Conservation (phyloP, 2,113 vertebrate species). For the Chloropsis hardwickii region DNA sequence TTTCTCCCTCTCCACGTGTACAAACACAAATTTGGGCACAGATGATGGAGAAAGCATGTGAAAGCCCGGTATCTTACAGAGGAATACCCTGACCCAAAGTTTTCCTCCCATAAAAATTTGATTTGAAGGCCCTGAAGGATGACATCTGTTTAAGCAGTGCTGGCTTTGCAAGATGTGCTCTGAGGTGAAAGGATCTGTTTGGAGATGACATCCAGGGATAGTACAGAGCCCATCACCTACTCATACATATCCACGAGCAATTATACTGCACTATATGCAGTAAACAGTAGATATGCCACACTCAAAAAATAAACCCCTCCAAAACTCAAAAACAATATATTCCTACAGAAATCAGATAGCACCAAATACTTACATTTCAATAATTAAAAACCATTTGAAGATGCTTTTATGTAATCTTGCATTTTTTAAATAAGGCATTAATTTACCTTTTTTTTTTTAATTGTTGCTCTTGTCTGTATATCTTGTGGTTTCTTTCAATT, state of each 20-base stretch:
- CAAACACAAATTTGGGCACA: background rate
- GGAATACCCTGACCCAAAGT: background rate
- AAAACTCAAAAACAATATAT: background rate
- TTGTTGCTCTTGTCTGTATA: background rate
- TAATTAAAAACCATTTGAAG: rapidly evolving
- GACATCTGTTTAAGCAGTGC: background rate
- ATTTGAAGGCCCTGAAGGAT: background rate
- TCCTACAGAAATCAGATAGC: background rate
- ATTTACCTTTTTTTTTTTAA: background rate
- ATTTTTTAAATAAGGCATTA: background rate
- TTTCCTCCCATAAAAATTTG: background rate
- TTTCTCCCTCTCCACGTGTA: background rate
- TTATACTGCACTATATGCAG: background rate
- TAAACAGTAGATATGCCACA: background rate
- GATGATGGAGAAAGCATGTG: background rate
- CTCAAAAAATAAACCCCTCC: background rate
- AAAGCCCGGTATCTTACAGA: background rate
- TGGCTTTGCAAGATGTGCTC: background rate
- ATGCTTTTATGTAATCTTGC: background rate
- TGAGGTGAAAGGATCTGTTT: background rate
- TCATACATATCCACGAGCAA: background rate
- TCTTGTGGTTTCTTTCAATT: background rate
- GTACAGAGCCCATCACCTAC: background rate
- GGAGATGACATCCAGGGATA: background rate
- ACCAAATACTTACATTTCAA: background rate